A percentile compares a stretch with the other conserved stretches of the same genome.
These are phyloP conservation scores for Pogona vitticeps DNA, from an alignment of 2,113 vertebrate species.

Conservation along the genomic window DNA sequence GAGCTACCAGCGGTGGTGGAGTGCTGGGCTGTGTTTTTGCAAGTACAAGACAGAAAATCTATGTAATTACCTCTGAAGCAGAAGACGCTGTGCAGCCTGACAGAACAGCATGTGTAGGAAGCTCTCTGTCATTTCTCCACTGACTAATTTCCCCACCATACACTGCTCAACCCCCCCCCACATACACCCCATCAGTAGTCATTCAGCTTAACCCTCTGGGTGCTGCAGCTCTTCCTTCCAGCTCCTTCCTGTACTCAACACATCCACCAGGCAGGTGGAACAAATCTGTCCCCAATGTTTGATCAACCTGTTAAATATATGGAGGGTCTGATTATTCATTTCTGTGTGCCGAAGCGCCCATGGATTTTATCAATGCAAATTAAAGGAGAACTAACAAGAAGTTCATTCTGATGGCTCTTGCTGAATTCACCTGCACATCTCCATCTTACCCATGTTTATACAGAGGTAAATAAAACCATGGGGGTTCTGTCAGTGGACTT, in stretches of 20 bases:
- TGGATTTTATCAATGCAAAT: background rate
- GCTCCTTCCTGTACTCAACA: background rate
- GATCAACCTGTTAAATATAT: background rate
- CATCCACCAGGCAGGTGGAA: background rate
- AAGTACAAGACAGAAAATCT: conserved; percentile 99
- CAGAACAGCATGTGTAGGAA: conserved; percentile 89
- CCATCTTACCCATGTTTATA: background rate
- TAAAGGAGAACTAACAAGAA: background rate
- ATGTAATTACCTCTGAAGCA: conserved; percentile 99
- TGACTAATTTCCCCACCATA: conserved; percentile 81
- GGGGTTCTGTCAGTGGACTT: no score
- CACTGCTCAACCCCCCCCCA: conserved; percentile 27
- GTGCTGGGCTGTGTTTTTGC: conserved; percentile 95
- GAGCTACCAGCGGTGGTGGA: conserved; percentile 84
- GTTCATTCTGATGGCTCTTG: background rate
- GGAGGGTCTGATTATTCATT: background rate
- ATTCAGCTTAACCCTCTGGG: conserved; percentile 59
- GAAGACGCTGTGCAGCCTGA: conserved; percentile 90
- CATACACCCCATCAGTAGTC: conserved; percentile 17
- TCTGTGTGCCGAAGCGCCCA: background rate
- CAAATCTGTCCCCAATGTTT: background rate
- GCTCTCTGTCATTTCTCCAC: conserved; percentile 86
- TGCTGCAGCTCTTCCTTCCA: background rate
- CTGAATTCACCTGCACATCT: background rate
- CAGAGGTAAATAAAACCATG: background rate